Conservation (phyloP, 2,797 vertebrate genomes). For the Artibeus jamaicensis region DNA sequence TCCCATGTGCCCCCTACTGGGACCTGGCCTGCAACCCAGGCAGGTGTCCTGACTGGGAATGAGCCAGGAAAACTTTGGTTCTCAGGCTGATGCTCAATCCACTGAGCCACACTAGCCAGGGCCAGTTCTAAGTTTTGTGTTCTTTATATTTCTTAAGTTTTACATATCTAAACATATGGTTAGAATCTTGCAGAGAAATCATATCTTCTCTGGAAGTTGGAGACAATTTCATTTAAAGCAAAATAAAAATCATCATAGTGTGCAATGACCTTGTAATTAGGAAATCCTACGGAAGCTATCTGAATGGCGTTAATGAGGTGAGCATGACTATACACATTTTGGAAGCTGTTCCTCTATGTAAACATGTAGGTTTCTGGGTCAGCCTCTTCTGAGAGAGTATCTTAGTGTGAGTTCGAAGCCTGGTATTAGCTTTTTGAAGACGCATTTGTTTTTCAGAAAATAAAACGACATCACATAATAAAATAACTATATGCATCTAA, state of each 20-base stretch:
- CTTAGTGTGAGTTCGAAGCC: neutral
- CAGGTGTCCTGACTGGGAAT: too few relatives aligned
- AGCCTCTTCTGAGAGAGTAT: neutral
- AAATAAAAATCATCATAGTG: slow-evolving; percentile 33
- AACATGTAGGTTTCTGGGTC: slow-evolving; percentile 50
- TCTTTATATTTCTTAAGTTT: neutral
- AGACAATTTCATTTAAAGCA: slow-evolving; percentile 26
- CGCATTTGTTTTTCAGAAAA: slow-evolving; percentile 28
- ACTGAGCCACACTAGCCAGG: too few relatives aligned
- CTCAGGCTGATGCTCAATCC: too few relatives aligned
- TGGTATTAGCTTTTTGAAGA: neutral
- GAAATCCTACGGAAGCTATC: neutral
- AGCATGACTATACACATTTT: neutral
- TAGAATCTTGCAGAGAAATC: neutral
- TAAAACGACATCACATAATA: slow-evolving; percentile 21
- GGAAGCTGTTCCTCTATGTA: slow-evolving; percentile 3
- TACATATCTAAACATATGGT: neutral
- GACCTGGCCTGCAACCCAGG: too few relatives aligned
- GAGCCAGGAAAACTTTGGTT: too few relatives aligned
- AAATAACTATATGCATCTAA: slow-evolving; percentile 3
- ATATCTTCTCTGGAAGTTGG: neutral
- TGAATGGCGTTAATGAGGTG: neutral
- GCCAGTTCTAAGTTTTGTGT: neutral
- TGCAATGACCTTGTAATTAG: neutral
- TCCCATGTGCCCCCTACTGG: too few relatives aligned